Conservation (phyloP, 2,888 invertebrate species). For the Pseudococcus jackbeardsleyi region DNA sequence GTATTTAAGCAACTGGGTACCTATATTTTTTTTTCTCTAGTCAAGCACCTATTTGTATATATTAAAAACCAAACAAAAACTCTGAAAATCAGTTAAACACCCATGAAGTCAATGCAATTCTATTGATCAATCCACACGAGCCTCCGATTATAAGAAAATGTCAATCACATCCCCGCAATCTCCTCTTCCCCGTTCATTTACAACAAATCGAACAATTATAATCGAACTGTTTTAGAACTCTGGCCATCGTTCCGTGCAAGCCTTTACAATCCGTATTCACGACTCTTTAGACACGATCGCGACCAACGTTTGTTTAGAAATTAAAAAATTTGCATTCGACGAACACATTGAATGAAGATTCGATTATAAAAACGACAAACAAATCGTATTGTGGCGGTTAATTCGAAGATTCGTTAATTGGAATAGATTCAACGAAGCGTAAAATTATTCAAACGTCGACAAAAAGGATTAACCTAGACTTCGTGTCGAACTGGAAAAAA, state of each 20-base stretch:
- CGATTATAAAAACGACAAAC: slow-evolving; percentile 47
- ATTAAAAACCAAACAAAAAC: too few species aligned
- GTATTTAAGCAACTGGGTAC: too few species aligned
- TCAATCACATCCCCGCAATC: not conserved
- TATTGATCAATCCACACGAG: not conserved
- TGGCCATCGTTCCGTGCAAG: not conserved
- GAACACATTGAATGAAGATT: slow-evolving; percentile 17
- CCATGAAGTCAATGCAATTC: not conserved
- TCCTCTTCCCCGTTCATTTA: not conserved
- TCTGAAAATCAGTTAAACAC: too few species aligned
- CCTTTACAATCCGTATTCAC: not conserved
- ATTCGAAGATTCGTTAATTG: slow-evolving; percentile 39
- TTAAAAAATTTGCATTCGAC: slow-evolving; percentile 48
- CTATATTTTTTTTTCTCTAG: too few species aligned
- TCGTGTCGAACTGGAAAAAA: slow-evolving; percentile 49
- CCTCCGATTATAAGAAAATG: not conserved
- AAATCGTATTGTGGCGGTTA: slow-evolving; percentile 38
- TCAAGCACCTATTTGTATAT: too few species aligned
- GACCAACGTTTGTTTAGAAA: slow-evolving; percentile 30
- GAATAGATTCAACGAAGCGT: slow-evolving; percentile 59
- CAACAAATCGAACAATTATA: slow-evolving; percentile 21
- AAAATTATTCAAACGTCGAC: slow-evolving; percentile 59
- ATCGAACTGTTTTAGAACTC: not conserved
- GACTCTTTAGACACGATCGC: not conserved
- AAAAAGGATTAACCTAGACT: slow-evolving; percentile 24